Conservation (phyloP, 2,113 vertebrate species). For the Callorhinus ursinus region DNA sequence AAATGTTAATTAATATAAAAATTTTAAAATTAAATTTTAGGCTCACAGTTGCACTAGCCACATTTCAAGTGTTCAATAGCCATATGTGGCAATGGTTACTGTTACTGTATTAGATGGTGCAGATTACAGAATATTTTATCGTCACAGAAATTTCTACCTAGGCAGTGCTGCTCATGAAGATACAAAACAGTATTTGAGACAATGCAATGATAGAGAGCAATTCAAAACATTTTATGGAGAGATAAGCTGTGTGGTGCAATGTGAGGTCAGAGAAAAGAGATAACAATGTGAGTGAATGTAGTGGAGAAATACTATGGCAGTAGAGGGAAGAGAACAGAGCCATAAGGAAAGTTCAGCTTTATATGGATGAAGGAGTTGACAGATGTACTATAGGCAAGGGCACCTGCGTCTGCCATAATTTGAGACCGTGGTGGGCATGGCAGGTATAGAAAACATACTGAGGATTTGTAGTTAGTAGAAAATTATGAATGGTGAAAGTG, state of each 20-base stretch:
- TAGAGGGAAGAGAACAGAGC: not conserved
- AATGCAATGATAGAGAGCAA: not conserved
- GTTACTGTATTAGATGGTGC: not conserved
- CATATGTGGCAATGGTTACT: not conserved
- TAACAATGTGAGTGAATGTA: not conserved
- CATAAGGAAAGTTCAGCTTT: not conserved
- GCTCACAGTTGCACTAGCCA: not conserved
- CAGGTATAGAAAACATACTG: not conserved
- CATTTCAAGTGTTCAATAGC: not conserved
- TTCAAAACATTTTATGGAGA: not conserved
- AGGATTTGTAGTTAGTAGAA: not conserved
- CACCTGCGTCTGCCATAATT: not conserved
- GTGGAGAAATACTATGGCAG: not conserved
- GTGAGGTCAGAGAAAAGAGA: slow-evolving; percentile 14
- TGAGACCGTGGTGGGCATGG: not conserved
- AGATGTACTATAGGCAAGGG: not conserved
- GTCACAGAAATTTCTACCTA: not conserved
- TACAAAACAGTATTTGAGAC: not conserved
- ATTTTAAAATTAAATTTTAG: not conserved
- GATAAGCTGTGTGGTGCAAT: not conserved
- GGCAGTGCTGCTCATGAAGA: not conserved
- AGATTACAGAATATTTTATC: not conserved
- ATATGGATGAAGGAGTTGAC: not conserved
- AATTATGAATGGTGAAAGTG: not conserved
- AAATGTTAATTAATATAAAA: not conserved